Conservation (phyloP, 2,113 vertebrate species). For the Grus americana region DNA sequence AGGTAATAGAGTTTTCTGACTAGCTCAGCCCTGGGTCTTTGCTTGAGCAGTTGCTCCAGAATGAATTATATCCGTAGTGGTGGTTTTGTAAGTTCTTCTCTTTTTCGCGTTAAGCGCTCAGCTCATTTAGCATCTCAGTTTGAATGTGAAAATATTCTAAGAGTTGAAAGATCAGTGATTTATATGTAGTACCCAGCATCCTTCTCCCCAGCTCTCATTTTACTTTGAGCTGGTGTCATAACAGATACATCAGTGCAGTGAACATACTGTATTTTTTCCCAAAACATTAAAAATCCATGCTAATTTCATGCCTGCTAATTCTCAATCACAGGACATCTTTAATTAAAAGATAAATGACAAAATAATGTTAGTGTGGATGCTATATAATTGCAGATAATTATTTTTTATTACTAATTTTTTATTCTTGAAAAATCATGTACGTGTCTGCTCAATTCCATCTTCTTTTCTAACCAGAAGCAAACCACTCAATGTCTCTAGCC, state of each 20-base stretch:
- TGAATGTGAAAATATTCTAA: constrained; percentile 25
- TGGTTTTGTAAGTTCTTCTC: neutral
- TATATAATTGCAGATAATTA: constrained; percentile 19
- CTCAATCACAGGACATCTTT: neutral
- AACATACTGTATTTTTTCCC: neutral
- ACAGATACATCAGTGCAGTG: neutral
- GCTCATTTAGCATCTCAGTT: constrained; percentile 7
- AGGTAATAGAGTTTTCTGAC: constrained; percentile 10
- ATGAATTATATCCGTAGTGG: neutral
- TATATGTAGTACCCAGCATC: neutral
- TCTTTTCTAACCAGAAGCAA: constrained; percentile 31
- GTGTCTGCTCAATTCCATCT: neutral
- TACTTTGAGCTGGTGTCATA: neutral
- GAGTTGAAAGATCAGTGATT: constrained; percentile 28
- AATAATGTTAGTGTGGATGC: constrained; percentile 10
- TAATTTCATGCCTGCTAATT: constrained; percentile 5
- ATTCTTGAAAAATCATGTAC: neutral
- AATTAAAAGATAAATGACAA: constrained; percentile 57
- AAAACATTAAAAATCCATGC: constrained; percentile 2
- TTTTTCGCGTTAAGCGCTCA: neutral
- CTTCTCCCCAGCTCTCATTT: neutral
- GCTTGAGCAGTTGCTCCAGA: neutral
- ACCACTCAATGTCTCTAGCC: constrained; percentile 36
- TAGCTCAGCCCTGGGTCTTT: neutral
- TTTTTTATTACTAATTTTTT: constrained; percentile 32